Percentiles rank a stretch among this genome's conserved stretches.
Conservation (phyloP, 2,113 vertebrate genomes). For the Anser cygnoides region DNA sequence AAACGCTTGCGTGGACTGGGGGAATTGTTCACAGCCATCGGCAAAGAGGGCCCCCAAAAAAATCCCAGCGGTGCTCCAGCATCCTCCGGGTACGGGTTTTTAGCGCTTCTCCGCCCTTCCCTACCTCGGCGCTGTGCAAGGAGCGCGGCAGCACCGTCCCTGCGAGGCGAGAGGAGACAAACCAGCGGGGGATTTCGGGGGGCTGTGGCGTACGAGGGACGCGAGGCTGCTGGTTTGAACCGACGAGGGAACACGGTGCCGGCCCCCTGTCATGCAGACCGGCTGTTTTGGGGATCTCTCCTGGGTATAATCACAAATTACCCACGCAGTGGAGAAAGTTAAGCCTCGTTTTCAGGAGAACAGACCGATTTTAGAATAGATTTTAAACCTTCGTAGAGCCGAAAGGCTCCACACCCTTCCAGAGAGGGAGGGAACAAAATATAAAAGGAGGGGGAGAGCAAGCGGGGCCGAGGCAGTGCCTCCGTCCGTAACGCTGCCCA, state of each 20-base stretch:
- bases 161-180: background rate
- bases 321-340: background rate
- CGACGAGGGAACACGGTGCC: fast-evolving
- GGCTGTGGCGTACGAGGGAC: background rate
- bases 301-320: background rate
- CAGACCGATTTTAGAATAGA: fast-evolving
- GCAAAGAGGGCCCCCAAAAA: background rate
- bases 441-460: background rate
- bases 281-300: fast-evolving
- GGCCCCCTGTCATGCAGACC: fast-evolving
- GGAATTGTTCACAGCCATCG: background rate
- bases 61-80: background rate
- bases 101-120: background rate
- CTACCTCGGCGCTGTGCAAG: background rate
- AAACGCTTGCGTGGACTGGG: background rate
- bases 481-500: background rate
- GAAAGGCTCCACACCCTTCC: background rate
- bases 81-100: fast-evolving
- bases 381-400: background rate
- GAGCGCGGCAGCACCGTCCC: background rate
- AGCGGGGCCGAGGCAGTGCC: background rate
- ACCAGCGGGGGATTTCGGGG: fast-evolving
- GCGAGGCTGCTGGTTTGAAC: background rate
- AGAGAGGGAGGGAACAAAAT: background rate
- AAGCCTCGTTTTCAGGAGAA: background rate